These are phyloP conservation scores for Chaetodon trifasciatus DNA, from an alignment of 2,797 vertebrate genomes.

Conservation along the genomic window DNA sequence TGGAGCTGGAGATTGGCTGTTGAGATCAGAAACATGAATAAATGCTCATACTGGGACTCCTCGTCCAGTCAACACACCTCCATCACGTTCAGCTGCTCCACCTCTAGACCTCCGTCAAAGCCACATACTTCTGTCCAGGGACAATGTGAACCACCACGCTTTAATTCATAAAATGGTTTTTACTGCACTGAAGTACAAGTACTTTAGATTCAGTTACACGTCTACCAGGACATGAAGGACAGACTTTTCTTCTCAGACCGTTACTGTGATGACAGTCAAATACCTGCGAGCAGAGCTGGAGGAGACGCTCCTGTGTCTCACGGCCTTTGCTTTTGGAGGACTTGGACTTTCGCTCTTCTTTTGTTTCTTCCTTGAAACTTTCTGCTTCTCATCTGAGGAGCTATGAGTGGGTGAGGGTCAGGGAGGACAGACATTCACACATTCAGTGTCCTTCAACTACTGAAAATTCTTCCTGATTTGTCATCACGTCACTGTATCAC, in stretches of 20 bases:
- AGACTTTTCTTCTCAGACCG: not conserved
- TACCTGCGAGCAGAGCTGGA: conserved; percentile 82
- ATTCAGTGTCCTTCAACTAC: not conserved
- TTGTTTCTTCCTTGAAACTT: conserved; percentile 84
- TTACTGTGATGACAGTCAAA: fast-evolving
- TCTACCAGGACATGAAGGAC: not conserved
- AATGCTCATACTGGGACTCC: too few species aligned
- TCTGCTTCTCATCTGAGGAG: conserved; percentile 87
- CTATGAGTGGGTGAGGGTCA: conserved; percentile 65
- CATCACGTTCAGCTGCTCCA: too few species aligned
- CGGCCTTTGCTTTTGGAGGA: conserved; percentile 71
- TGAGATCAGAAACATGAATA: not conserved
- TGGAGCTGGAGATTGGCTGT: conserved; percentile 75
- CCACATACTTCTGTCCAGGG: not conserved
- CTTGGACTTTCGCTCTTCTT: conserved; percentile 81
- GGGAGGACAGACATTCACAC: not conserved
- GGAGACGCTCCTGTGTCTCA: conserved; percentile 69
- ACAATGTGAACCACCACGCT: too few species aligned
- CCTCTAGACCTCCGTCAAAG: too few species aligned
- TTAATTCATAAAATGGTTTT: not conserved
- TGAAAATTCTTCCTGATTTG: not conserved
- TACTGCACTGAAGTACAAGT: too few species aligned
- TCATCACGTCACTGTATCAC: not conserved
- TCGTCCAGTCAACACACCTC: too few species aligned
- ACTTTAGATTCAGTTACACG: too few species aligned